A percentile compares a stretch with the other conserved stretches of the same genome.
These are phyloP conservation scores for Ctenodactylus gundi DNA, from an alignment of 2,113 vertebrate species.

Conservation along the genomic window DNA sequence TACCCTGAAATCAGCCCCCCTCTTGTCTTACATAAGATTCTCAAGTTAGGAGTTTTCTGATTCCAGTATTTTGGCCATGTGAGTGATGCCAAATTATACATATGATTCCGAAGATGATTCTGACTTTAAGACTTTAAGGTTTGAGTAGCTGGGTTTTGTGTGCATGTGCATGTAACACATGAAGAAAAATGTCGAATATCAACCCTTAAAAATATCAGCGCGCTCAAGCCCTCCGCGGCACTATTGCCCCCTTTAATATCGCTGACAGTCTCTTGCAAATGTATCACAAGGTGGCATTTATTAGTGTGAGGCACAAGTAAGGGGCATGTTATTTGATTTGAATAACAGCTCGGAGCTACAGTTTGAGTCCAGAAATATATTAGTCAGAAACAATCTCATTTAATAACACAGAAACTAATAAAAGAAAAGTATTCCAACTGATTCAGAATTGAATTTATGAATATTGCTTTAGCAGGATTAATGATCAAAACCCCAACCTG, in stretches of 20 bases:
- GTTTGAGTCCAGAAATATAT: conserved; percentile 96
- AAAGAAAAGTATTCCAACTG: conserved; percentile 95
- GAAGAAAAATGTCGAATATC: conserved; percentile 81
- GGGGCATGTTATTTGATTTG: conserved; percentile 99
- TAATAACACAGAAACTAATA: conserved; percentile 99
- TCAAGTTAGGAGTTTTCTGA: conserved; percentile 18
- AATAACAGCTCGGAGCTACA: conserved; percentile 98
- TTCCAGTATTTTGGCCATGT: conserved; percentile 71
- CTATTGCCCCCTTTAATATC: conserved; percentile 92
- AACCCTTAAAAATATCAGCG: conserved; percentile 87
- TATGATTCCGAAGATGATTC: conserved; percentile 76
- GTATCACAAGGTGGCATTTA: conserved; percentile 99
- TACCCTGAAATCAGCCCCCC: neutral
- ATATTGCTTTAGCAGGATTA: conserved; percentile 96
- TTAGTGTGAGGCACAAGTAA: conserved; percentile 98
- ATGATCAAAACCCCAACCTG: conserved; percentile 92
- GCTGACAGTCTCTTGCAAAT: conserved; percentile 93
- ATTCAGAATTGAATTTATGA: conserved; percentile 99
- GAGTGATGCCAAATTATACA: conserved; percentile 72
- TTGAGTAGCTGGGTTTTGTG: neutral
- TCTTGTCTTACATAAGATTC: neutral
- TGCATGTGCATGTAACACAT: neutral
- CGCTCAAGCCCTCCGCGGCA: conserved; percentile 86
- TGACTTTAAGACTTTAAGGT: conserved; percentile 79
- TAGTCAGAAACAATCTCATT: conserved; percentile 99